A percentile compares a stretch with the other conserved stretches of the same genome.
phyloP scores from a whole-genome alignment of 2,797 vertebrate species.

The Falco rusticolus region DNA sequence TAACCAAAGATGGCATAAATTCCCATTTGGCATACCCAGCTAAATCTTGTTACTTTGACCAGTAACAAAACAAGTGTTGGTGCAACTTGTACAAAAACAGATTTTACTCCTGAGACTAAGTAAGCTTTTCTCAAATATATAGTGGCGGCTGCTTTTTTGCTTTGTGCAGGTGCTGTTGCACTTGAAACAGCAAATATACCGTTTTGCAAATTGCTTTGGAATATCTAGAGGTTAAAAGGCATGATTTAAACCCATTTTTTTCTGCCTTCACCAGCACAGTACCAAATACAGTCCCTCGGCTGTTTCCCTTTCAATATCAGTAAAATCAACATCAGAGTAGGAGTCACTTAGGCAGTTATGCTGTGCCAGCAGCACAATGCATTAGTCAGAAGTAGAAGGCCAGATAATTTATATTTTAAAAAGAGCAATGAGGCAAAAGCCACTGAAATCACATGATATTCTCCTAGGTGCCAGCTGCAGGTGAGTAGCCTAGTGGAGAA shows the following conservation, averaged over 20 bases:
- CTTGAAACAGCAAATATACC: neutral
- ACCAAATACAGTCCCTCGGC: neutral
- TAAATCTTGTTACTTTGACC: neutral
- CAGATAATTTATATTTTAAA: neutral
- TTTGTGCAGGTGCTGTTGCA: neutral
- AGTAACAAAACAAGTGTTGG: neutral
- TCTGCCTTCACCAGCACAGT: neutral
- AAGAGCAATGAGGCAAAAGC: neutral
- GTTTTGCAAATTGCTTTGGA: neutral
- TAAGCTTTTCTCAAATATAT: neutral
- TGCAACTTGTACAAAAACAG: neutral
- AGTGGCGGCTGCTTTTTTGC: neutral
- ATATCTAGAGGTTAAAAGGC: neutral
- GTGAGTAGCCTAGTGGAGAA: neutral
- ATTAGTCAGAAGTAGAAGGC: slow-evolving; percentile 5
- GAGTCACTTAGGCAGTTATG: neutral
- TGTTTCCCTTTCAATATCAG: neutral
- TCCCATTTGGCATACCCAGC: neutral
- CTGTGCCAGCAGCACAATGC: neutral
- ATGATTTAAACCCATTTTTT: neutral
- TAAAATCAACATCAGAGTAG: neutral
- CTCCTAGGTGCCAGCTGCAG: neutral
- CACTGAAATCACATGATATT: neutral
- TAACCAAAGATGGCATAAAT: neutral
- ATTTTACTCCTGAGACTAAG: neutral